Conservation (phyloP, 2,888 invertebrate species). For the Magallana nippona region DNA sequence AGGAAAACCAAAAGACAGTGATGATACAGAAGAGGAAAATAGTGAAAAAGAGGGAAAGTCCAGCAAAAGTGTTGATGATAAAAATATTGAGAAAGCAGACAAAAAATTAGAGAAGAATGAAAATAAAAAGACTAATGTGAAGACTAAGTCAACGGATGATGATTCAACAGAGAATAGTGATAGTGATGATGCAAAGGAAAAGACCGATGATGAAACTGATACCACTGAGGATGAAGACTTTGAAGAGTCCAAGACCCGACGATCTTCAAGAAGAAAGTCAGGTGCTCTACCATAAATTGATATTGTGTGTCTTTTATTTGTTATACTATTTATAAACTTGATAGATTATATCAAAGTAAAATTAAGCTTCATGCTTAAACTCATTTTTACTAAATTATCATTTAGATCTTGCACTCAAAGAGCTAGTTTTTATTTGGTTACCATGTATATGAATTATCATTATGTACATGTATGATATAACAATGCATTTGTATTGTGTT, state of each 20-base stretch:
- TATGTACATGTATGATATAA: not conserved
- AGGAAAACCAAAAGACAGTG: conserved; percentile 35
- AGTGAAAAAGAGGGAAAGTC: conserved; percentile 38
- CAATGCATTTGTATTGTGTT: not conserved
- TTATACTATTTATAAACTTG: too few species aligned
- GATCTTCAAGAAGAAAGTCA: conserved; percentile 8
- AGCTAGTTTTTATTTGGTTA: too few species aligned
- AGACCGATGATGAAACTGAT: conserved; percentile 35
- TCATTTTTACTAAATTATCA: too few species aligned
- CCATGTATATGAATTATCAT: too few species aligned
- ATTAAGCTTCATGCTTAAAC: too few species aligned
- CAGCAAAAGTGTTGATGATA: conserved; percentile 28
- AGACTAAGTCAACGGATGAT: conserved; percentile 9
- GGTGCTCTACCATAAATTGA: conserved; percentile 2
- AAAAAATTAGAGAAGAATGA: conserved; percentile 33
- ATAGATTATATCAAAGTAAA: too few species aligned
- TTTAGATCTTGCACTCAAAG: too few species aligned
- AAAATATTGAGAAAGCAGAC: not conserved
- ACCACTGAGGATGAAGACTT: conserved; percentile 39
- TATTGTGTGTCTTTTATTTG: too few species aligned
- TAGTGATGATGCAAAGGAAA: conserved; percentile 46
- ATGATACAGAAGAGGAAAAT: conserved; percentile 29
- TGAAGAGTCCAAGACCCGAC: not conserved
- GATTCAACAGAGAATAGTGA: conserved; percentile 35
- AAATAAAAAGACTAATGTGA: conserved; percentile 17